phyloP scores from a whole-genome alignment of 2,113 vertebrate species.

The Tympanuchus pallidicinctus region DNA sequence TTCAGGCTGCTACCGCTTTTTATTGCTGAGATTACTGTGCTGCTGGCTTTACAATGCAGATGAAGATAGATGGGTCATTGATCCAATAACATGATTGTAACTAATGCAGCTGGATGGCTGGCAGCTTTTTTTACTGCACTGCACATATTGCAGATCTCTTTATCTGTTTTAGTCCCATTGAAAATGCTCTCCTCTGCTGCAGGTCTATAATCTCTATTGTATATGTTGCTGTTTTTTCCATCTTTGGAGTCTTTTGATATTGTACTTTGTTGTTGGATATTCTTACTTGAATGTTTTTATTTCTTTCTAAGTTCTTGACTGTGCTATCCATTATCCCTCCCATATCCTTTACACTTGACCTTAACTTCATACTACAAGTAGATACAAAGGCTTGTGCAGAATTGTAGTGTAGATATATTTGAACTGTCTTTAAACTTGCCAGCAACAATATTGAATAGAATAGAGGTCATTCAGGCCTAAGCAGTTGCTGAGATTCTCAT shows the following conservation, averaged over 20 bases:
- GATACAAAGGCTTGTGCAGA: background rate
- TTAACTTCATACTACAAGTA: background rate
- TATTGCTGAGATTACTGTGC: background rate
- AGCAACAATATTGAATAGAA: background rate
- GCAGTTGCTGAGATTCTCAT: background rate
- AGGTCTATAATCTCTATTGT: background rate
- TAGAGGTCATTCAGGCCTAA: background rate
- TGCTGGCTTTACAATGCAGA: conserved; percentile 10
- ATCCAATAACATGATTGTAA: background rate
- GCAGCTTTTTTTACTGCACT: background rate
- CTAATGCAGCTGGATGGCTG: conserved; percentile 2
- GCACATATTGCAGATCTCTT: background rate
- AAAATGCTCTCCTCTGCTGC: background rate
- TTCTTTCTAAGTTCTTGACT: background rate
- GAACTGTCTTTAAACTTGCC: background rate
- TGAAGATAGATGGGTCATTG: background rate
- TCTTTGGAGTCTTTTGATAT: background rate
- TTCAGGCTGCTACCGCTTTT: background rate
- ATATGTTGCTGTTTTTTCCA: background rate
- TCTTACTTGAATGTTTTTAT: background rate
- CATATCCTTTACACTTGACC: background rate
- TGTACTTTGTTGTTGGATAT: background rate
- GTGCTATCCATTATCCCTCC: background rate
- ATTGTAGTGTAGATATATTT: background rate
- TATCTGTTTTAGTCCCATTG: background rate